Evolutionary conservation across 2,113 vertebrate genomes (phyloP), one percentile per base, ranked within the genome.

Genomic region (Gambusia affinis): DNA sequence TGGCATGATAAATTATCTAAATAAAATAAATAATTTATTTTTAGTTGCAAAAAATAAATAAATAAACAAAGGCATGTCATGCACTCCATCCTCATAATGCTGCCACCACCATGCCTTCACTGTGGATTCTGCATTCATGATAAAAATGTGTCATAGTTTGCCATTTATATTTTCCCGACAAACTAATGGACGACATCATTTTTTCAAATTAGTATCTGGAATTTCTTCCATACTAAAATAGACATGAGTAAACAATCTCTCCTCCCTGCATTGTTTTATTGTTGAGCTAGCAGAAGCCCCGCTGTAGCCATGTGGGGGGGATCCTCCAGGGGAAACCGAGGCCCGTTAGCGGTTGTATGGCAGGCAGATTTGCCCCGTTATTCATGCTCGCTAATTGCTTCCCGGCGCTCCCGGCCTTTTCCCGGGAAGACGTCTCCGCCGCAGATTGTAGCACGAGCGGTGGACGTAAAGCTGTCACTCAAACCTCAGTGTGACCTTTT

Each of bases 401-500:
- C 80, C 78, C 57, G 1, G 47, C 91, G 92, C 96, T 95, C 94
- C 92, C 95, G 93, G 84, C 82, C 76, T 84, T 57, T 87, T 87
- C 73, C 83, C 60, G 69, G 64, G 79, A 57, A 88, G 92, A 92
- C 94, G 94, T 94, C 95, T 95, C 93, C 91, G 93, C 94, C 93
- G 96, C 95, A 95, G 96, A 96, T 94, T 96, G 81, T 81, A 89
- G 90, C 95, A 95, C 95, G 96, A 96, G 95, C 94, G 91, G 92
- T 93, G 95, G 95, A 96, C 94, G 96, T 96, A 94, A 95, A 95
- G 95, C 95, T 96, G 96, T 96, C 96, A 97, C 93, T 97, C 96
- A 97, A 96, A 96, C 94, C 95, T 94, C 93, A 88, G 63, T n/a
- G 95, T 98, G 96, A 97, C 96, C 97, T 98, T 98, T 98, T 97